Evolutionary conservation across 2,797 vertebrate species (phyloP).

Genomic region (Parotocinclus haroldoi): DNA sequence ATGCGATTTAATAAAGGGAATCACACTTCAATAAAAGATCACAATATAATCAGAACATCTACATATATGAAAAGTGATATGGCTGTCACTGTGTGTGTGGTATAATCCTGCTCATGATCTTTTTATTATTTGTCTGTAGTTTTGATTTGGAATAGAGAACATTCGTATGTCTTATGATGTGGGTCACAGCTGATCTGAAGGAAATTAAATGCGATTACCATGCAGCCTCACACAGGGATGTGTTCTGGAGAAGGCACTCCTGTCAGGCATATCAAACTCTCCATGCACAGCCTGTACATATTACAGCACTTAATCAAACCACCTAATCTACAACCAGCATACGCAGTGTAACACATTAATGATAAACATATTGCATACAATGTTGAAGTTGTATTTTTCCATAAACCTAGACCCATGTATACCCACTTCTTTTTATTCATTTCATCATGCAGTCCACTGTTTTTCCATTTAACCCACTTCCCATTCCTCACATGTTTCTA

Average conservation of each 20-base stretch:
- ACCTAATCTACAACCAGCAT: background rate
- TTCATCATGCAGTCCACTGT: conserved; percentile 2
- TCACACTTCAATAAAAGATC: background rate
- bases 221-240: conserved; percentile 29
- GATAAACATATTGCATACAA: background rate
- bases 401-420: background rate
- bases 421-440: conserved; percentile 9
- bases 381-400: background rate
- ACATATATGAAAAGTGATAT: background rate
- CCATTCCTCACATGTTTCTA: conserved; percentile 1
- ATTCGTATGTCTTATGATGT: conserved; percentile 39
- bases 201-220: conserved; percentile 26
- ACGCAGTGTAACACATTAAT: background rate
- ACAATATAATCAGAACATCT: background rate
- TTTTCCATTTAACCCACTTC: conserved; percentile 20
- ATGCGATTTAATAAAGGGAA: background rate
- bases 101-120: background rate
- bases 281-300: background rate
- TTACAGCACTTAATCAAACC: conserved; percentile 5
- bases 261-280: conserved; percentile 11
- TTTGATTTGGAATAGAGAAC: background rate
- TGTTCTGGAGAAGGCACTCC: conserved; percentile 14
- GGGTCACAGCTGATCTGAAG: conserved; percentile 26
- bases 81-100: background rate
- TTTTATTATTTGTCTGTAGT: background rate